Percentiles rank a stretch among this genome's conserved stretches.
phyloP scores from a whole-genome alignment of 2,797 vertebrate genomes.

The Lemur catta region DNA sequence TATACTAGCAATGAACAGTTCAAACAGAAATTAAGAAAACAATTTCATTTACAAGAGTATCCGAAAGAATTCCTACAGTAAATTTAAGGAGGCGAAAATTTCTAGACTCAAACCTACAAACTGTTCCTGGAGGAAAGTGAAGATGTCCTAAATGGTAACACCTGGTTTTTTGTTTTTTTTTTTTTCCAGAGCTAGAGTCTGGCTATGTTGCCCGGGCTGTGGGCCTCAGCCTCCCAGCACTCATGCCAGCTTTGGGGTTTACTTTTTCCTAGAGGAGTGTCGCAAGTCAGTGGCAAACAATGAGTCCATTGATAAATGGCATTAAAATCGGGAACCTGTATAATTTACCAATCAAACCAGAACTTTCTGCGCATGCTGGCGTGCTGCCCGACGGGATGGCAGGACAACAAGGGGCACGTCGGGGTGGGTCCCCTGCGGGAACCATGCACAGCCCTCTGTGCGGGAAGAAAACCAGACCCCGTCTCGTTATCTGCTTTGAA shows the following conservation, averaged over 20 bases:
- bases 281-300: too few species aligned
- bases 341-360: too few species aligned
- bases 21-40: not conserved
- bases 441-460: fast-evolving
- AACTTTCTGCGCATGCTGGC: not conserved
- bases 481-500: not conserved
- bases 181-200: too few species aligned
- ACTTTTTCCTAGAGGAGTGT: too few species aligned
- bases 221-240: too few species aligned
- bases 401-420: too few species aligned
- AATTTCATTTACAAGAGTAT: too few species aligned
- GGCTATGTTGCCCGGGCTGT: too few species aligned
- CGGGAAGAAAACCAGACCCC: not conserved
- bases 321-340: not conserved
- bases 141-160: not conserved
- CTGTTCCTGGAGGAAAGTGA: not conserved
- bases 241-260: too few species aligned
- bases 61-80: too few species aligned
- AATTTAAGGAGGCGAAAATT: too few species aligned
- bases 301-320: not conserved
- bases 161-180: too few species aligned
- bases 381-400: not conserved
- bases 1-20: not conserved
- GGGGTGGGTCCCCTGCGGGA: not conserved
- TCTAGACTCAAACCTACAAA: not conserved